Percentiles rank a stretch among this genome's conserved stretches.
These are phyloP conservation scores for Montipora cactus DNA, from an alignment of 64 coral and sea anemone genomes.

Conservation along the genomic window DNA sequence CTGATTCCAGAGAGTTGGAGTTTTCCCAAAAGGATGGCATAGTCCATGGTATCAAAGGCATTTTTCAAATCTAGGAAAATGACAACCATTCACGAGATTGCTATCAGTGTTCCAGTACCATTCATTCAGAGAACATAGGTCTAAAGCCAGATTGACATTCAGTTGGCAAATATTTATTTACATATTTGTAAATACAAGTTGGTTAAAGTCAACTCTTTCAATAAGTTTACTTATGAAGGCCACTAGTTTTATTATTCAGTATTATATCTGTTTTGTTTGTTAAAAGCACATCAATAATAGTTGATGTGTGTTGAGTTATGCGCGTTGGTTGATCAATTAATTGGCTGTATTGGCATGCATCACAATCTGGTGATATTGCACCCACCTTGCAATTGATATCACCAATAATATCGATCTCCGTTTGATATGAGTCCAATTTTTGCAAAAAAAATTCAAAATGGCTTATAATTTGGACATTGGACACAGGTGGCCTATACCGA, in stretches of 20 bases:
- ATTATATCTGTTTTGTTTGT: neutral
- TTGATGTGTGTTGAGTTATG: too few relatives aligned
- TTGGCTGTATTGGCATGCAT: neutral
- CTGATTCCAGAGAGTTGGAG: slow-evolving; percentile 9
- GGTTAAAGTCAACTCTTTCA: neutral
- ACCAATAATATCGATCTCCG: neutral
- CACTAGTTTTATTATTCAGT: neutral
- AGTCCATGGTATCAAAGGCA: slow-evolving; percentile 30
- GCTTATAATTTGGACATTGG: neutral
- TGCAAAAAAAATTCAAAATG: neutral
- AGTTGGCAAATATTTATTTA: too few relatives aligned
- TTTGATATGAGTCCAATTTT: slow-evolving; percentile 2
- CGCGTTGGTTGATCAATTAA: neutral
- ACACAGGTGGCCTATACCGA: neutral
- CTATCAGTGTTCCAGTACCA: too few relatives aligned
- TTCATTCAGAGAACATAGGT: too few relatives aligned
- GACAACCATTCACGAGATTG: too few relatives aligned
- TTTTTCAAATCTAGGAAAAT: neutral
- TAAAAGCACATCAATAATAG: too few relatives aligned
- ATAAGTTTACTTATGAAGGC: neutral
- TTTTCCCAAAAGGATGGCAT: neutral
- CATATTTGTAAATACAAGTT: too few relatives aligned
- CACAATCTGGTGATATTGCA: neutral
- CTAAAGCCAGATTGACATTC: too few relatives aligned
- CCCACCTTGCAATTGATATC: neutral